Conservation (phyloP, 2,797 vertebrate genomes). For the Dromococcyx pavoninus region DNA sequence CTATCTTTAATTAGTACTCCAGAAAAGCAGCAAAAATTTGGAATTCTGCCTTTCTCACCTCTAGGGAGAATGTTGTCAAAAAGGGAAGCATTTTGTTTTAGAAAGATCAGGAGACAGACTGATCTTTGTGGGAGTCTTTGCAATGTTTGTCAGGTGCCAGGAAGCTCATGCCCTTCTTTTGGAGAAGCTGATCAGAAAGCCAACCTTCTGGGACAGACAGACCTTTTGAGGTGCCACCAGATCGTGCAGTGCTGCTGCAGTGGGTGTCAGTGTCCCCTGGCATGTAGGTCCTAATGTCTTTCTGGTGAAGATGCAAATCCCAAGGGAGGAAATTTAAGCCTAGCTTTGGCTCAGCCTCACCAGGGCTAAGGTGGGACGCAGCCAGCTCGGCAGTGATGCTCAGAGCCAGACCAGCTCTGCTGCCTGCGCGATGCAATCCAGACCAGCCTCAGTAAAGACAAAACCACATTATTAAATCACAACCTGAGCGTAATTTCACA, state of each 20-base stretch:
- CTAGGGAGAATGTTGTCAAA: background rate
- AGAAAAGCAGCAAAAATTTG: background rate
- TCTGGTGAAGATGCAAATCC: background rate
- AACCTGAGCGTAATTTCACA: background rate
- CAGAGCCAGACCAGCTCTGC: rapidly evolving
- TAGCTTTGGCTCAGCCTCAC: rapidly evolving
- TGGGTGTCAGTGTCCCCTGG: background rate
- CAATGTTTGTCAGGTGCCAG: too few species aligned
- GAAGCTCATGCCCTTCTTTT: background rate
- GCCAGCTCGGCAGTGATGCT: background rate
- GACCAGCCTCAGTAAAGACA: background rate
- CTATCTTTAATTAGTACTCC: background rate
- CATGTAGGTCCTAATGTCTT: rapidly evolving
- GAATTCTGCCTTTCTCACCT: background rate
- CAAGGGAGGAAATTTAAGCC: background rate
- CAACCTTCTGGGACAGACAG: background rate
- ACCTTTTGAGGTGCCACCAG: rapidly evolving
- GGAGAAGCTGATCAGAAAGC: background rate
- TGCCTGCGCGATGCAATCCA: background rate
- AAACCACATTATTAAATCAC: background rate
- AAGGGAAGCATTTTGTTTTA: background rate
- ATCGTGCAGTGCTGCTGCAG: background rate
- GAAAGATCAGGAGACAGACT: background rate
- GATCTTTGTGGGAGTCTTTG: background rate
- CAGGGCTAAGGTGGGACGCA: rapidly evolving